A percentile compares a stretch with the other conserved stretches of the same genome.
Evolutionary conservation across 37 sponge, comb jelly and placozoan genomes (phyloP).

Genomic region (Spongilla lacustris): DNA sequence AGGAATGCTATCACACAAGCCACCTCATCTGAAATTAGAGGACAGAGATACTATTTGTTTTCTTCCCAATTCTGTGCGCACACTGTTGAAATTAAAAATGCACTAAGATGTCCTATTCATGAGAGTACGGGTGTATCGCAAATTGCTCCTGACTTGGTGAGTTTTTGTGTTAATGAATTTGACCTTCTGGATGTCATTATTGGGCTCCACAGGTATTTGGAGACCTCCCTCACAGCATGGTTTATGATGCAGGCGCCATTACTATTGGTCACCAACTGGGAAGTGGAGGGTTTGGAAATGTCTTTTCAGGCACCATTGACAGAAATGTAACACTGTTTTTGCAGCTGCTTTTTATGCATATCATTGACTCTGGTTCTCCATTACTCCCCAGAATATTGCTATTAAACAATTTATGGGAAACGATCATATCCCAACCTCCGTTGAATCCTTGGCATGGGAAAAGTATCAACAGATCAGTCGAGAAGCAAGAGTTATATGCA

Average conservation of each 20-base stretch:
- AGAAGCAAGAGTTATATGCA: conserved; percentile 74
- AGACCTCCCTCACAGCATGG: conserved; percentile 43
- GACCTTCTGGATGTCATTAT: too few relatives aligned
- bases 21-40: too few relatives aligned
- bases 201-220: conserved; percentile 60
- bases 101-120: conserved; percentile 53
- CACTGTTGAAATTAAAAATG: background rate
- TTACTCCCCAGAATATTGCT: conserved; percentile 48
- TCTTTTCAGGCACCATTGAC: conserved; percentile 33
- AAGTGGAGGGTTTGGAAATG: conserved; percentile 77
- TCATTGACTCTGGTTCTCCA: too few relatives aligned
- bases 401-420: conserved; percentile 41
- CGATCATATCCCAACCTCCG: background rate
- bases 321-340: too few relatives aligned
- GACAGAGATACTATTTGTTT: conserved; percentile 37
- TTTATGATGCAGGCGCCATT: conserved; percentile 27
- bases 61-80: conserved; percentile 32
- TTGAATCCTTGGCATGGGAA: conserved; percentile 49
- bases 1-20: background rate
- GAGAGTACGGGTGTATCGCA: conserved; percentile 32
- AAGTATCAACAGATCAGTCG: conserved; percentile 68
- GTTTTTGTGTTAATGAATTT: background rate
- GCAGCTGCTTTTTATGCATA: too few relatives aligned
- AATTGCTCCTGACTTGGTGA: conserved; percentile 82
- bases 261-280: conserved; percentile 45